Conservation (phyloP, 2,113 vertebrate genomes). For the Carlito syrichta region DNA sequence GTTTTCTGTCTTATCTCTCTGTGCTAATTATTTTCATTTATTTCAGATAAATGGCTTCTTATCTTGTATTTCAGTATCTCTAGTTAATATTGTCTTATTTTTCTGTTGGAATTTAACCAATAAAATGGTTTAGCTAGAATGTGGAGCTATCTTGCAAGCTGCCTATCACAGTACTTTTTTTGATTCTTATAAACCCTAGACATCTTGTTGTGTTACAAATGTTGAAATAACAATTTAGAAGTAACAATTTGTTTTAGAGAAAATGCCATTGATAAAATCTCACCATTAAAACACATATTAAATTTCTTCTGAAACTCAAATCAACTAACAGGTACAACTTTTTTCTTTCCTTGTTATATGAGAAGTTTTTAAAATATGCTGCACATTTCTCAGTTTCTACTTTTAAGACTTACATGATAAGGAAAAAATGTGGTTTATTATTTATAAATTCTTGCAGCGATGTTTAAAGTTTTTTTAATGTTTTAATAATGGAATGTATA, state of each 20-base stretch:
- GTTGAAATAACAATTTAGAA: background rate
- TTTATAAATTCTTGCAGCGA: background rate
- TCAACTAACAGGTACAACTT: background rate
- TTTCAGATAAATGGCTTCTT: background rate
- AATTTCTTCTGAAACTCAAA: background rate
- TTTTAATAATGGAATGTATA: background rate
- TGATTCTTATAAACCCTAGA: background rate
- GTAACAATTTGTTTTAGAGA: background rate
- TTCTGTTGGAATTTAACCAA: background rate
- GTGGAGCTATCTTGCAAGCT: background rate
- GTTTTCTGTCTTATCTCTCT: conserved; percentile 18
- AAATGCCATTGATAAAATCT: background rate
- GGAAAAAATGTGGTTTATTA: background rate
- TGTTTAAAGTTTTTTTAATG: background rate
- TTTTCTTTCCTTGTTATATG: background rate
- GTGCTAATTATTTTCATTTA: conserved; percentile 42
- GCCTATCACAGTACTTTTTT: background rate
- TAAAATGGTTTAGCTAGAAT: background rate
- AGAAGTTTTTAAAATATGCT: background rate
- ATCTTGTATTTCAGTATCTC: background rate
- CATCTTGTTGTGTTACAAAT: background rate
- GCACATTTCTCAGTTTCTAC: background rate
- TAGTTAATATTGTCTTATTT: conserved; percentile 3
- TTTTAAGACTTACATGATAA: background rate
- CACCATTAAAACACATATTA: background rate